These are phyloP conservation scores for Chaetops frenatus DNA, from an alignment of 2,113 vertebrate species.

Conservation along the genomic window DNA sequence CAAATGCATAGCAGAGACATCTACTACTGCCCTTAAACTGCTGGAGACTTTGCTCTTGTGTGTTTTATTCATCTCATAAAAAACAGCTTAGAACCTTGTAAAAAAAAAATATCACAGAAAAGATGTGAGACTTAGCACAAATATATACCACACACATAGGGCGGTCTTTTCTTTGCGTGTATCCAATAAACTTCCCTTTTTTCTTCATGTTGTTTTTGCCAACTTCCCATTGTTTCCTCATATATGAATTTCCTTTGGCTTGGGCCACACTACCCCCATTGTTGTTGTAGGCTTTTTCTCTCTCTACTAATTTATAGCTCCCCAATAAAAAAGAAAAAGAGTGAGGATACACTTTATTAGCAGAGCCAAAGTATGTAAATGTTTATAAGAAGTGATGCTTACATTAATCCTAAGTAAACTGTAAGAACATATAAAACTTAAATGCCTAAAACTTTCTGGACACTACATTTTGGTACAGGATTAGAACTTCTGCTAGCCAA, in stretches of 20 bases:
- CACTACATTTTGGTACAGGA: neutral
- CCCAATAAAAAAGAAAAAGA: neutral
- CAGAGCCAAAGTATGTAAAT: conserved; percentile 12
- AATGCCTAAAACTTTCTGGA: neutral
- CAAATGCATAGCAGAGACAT: conserved; percentile 40
- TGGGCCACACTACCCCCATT: neutral
- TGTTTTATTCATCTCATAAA: conserved; percentile 60
- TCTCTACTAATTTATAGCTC: neutral
- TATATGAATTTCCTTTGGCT: conserved; percentile 20
- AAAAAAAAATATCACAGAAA: conserved; percentile 36
- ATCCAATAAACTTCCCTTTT: neutral
- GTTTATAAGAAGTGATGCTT: neutral
- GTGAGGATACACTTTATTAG: neutral
- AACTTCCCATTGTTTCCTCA: neutral
- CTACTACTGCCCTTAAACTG: conserved; percentile 20
- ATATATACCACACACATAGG: conserved; percentile 16
- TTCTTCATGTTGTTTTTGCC: neutral
- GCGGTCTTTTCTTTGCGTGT: neutral
- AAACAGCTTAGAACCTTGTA: conserved; percentile 59
- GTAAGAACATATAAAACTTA: neutral
- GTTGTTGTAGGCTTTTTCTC: neutral
- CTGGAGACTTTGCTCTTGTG: conserved; percentile 45
- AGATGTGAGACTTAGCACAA: conserved; percentile 46
- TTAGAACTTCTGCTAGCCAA: neutral
- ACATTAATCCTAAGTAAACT: conserved; percentile 28